Conservation (phyloP, 1,140 invertebrate genomes). For the Aphaenogaster rudis region DNA sequence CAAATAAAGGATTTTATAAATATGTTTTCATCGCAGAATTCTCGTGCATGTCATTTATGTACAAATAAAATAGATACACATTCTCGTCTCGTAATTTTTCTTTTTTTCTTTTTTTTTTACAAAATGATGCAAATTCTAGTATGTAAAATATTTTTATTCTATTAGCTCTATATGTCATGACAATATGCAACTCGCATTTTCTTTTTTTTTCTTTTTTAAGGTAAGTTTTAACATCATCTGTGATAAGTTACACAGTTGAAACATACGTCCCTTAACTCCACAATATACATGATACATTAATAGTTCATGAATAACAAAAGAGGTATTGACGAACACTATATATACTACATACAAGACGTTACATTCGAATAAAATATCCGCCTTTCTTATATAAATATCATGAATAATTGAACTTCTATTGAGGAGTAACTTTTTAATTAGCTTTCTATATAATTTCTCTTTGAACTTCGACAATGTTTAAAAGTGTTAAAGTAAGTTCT, state of each 20-base stretch:
- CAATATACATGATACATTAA: constrained; percentile 36
- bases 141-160: constrained; percentile 84
- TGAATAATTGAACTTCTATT: constrained; percentile 52
- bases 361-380: constrained; percentile 30
- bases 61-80: constrained; percentile 23
- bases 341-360: constrained; percentile 39
- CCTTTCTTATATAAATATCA: constrained; percentile 20
- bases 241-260: constrained; percentile 71
- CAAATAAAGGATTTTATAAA: constrained; percentile 45
- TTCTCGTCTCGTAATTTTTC: not conserved
- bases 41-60: not conserved
- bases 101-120: constrained; percentile 14
- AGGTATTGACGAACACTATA: constrained; percentile 31
- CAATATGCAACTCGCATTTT: constrained; percentile 65
- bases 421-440: constrained; percentile 49
- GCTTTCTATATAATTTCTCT: constrained; percentile 1
- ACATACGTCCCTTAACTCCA: constrained; percentile 5
- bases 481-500: not conserved
- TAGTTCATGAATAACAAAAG: constrained; percentile 42
- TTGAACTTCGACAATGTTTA: constrained; percentile 1
- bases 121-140: constrained; percentile 68
- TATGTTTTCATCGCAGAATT: constrained; percentile 8
- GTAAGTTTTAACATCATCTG: constrained; percentile 73
- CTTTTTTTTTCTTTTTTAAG: constrained; percentile 45
- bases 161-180: constrained; percentile 74